Evolutionary conservation across 2,797 vertebrate genomes (phyloP).

Genomic region (Ibycter americanus): DNA sequence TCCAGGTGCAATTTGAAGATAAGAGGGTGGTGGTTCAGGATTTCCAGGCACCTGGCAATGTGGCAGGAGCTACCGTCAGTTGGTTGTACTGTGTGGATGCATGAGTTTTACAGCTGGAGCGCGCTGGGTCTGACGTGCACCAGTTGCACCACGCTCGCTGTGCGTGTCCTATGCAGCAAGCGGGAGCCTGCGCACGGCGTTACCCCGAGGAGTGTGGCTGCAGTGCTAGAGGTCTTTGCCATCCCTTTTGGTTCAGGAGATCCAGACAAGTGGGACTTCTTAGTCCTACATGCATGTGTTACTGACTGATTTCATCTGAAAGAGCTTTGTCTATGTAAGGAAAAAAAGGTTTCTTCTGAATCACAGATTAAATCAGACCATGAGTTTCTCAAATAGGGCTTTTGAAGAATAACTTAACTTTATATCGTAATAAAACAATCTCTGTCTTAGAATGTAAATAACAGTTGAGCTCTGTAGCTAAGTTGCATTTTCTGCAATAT

Average conservation of each 20-base stretch:
- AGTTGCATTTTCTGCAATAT: not conserved
- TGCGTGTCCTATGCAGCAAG: accelerated
- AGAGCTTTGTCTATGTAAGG: not conserved
- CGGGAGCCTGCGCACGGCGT: not conserved
- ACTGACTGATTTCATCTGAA: not conserved
- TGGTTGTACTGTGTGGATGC: accelerated
- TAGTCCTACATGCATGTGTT: too few relatives aligned
- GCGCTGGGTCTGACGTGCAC: accelerated
- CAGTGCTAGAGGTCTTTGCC: accelerated
- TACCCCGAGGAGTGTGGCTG: not conserved
- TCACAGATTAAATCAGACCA: not conserved
- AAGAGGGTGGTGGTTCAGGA: accelerated
- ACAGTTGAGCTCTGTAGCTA: not conserved
- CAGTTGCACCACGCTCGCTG: accelerated
- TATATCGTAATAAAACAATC: not conserved
- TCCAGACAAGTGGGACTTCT: not conserved
- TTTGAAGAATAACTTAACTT: not conserved
- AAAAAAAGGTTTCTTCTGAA: not conserved
- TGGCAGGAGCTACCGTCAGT: not conserved
- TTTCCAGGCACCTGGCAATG: accelerated
- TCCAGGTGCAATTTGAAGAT: not conserved
- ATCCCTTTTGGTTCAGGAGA: not conserved
- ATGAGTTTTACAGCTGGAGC: not conserved
- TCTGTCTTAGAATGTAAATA: not conserved
- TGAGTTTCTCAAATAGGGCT: not conserved